Base-by-base conservation (phyloP, 2,113 vertebrate species). In the Pomatostomus ruficeps region DNA sequence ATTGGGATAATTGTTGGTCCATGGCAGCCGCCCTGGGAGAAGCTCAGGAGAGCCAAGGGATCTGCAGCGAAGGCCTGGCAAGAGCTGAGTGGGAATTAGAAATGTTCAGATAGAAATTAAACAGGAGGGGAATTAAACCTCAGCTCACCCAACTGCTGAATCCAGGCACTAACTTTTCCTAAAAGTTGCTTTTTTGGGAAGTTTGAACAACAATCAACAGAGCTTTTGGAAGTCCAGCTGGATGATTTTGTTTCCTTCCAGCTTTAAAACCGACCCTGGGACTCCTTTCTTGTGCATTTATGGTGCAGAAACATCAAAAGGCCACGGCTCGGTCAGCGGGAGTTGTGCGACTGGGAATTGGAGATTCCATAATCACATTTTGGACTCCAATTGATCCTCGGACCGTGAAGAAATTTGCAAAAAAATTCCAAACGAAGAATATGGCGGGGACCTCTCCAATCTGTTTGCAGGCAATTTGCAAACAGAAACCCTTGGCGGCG, bases 401-500 rank as follows among this genome's bases (percentile, higher is more conserved):
- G 94, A 95, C 63, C 71, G 2, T 88, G 89, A 84, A 93, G 89
- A 91, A 86, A 93, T 96, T 74, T 68, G 85, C 63, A 88, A 80
- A 92, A 92, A 82, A 76, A 43, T 95, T 95, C 94, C 81, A 46
- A 91, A 85, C 12, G 4, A 83, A 78, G 74, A 91, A 67, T 83
- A 43, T 95, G 94, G 78, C 2, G 11, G 58, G 61, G 89, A 93
- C 89, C 93, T 71, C 73, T 88, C 63, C 95, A 89, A 93, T 96
- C 94, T 93, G 94, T 93, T 97, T 93, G 89, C 81, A 83, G 95
- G 78, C 87, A 88, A 85, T 96, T 91, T 96, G 89, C 93, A 85
- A 83, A 76, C 31, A 92, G 84, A 74, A 93, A 83, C 70, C 77
- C 71, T 83, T 95, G 95, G 95, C 93, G 94, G 71, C 63, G 0